phyloP scores from a whole-genome alignment of 1,140 invertebrate genomes.

The Drosophila littoralis region DNA sequence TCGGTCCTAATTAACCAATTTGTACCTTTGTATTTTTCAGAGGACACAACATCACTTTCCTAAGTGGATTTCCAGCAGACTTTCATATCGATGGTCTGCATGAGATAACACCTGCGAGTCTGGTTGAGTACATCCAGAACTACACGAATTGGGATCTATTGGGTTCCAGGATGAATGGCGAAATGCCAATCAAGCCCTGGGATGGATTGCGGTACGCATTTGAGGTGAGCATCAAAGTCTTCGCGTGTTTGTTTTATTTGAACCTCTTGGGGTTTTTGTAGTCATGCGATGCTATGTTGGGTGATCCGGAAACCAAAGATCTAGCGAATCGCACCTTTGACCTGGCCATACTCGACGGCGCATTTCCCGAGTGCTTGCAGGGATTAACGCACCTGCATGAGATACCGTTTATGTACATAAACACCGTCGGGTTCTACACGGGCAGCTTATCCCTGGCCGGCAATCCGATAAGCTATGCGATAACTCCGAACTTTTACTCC shows the following conservation, averaged over 20 bases:
- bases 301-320: constrained; percentile 87
- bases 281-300: constrained; percentile 89
- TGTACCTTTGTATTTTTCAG: constrained; percentile 76
- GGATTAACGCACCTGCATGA: constrained; percentile 89
- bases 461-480: constrained; percentile 89
- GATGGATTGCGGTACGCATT: constrained; percentile 90
- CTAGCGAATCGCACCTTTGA: constrained; percentile 87
- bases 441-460: constrained; percentile 88
- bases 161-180: constrained; percentile 89
- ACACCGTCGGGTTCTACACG: constrained; percentile 90
- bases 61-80: constrained; percentile 89
- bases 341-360: constrained; percentile 90
- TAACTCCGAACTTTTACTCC: constrained; percentile 89
- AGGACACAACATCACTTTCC: constrained; percentile 90
- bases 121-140: constrained; percentile 89
- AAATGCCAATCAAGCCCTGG: constrained; percentile 88
- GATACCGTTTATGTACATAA: constrained; percentile 91
- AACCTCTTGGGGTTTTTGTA: constrained; percentile 71
- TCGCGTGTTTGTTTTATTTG: neutral
- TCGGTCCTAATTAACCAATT: too few species aligned
- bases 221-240: constrained; percentile 85
- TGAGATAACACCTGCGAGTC: constrained; percentile 87
- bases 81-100: constrained; percentile 87
- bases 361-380: constrained; percentile 91
- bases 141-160: constrained; percentile 91